Conservation (phyloP, 2,888 invertebrate genomes). For the Caradrina kadenii region DNA sequence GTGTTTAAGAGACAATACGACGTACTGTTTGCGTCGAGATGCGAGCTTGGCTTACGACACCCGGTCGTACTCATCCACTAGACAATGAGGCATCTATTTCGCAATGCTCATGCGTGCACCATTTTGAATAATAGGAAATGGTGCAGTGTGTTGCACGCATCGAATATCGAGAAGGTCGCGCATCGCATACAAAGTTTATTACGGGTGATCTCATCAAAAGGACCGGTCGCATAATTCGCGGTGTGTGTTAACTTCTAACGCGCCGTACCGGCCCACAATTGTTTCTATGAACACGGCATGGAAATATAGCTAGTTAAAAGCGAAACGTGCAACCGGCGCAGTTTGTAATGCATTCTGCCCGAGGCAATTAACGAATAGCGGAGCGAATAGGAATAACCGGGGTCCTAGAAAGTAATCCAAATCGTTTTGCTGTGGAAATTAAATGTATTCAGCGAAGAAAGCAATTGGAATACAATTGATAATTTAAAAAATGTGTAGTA, state of each 20-base stretch:
- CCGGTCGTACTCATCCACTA: conserved; percentile 74
- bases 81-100: conserved; percentile 87
- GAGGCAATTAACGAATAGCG: conserved; percentile 70
- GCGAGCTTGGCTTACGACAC: conserved; percentile 73
- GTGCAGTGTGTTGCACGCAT: conserved; percentile 85
- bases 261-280: conserved; percentile 89
- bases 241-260: conserved; percentile 90
- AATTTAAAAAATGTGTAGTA: conserved; percentile 11
- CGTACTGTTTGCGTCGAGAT: conserved; percentile 58
- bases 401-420: conserved; percentile 55
- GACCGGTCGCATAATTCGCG: conserved; percentile 89
- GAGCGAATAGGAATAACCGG: conserved; percentile 59
- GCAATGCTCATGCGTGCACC: conserved; percentile 79
- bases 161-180: conserved; percentile 86
- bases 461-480: conserved; percentile 35
- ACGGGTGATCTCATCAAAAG: conserved; percentile 89
- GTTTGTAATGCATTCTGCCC: conserved; percentile 67
- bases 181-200: conserved; percentile 87
- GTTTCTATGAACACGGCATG: conserved; percentile 90
- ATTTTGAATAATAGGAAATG: conserved; percentile 88
- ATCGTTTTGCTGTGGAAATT: conserved; percentile 38
- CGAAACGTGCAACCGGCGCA: conserved; percentile 70
- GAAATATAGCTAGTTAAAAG: conserved; percentile 86
- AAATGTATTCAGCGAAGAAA: conserved; percentile 34
- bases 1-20: conserved; percentile 44